phyloP scores from a whole-genome alignment of 2,797 vertebrate genomes.

The Myiotriccus ornatus region DNA sequence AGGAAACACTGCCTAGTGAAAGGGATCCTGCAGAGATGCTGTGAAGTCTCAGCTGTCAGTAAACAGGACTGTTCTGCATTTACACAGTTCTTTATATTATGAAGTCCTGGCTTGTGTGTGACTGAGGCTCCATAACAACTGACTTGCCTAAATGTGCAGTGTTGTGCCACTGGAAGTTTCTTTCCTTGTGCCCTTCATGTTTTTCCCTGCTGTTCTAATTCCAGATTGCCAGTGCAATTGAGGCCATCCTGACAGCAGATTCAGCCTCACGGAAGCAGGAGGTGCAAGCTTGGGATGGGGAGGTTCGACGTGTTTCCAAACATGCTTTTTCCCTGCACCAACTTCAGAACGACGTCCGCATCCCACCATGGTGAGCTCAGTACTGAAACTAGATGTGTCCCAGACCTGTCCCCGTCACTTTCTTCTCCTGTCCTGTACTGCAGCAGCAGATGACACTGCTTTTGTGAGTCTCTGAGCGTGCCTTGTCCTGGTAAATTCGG shows the following conservation, averaged over 20 bases:
- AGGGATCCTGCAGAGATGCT: background rate
- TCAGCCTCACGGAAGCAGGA: constrained; percentile 94
- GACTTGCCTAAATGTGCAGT: background rate
- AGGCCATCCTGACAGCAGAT: constrained; percentile 92
- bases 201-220: background rate
- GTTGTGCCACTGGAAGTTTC: background rate
- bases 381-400: background rate
- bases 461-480: background rate
- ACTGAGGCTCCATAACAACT: background rate
- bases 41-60: background rate
- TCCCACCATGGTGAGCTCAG: constrained; percentile 89
- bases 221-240: constrained; percentile 90
- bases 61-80: background rate
- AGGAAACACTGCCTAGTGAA: background rate
- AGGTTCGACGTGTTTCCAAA: constrained; percentile 93
- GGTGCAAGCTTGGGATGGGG: constrained; percentile 98
- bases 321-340: constrained; percentile 91
- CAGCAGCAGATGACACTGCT: background rate
- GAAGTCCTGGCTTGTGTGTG: background rate
- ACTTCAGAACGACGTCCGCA: constrained; percentile 91
- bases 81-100: background rate
- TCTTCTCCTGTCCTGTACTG: background rate
- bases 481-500: background rate
- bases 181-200: background rate
- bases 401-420: background rate